Base-by-base conservation (phyloP, 2,797 vertebrate species). In the Microctenopoma steveboyesi region DNA sequence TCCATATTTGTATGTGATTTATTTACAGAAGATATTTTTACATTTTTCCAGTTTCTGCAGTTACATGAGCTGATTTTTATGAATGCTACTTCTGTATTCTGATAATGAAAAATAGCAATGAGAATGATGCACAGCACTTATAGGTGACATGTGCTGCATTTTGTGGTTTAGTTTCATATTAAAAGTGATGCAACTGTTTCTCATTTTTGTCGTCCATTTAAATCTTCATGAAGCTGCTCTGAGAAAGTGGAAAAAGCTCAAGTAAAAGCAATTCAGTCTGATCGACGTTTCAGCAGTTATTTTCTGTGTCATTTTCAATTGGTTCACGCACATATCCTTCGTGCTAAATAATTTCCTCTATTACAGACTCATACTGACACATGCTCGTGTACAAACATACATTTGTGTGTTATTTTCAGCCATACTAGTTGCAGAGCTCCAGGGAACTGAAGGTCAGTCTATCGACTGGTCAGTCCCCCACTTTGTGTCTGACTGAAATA, bases 201-300 rank as follows among this genome's bases (percentile, higher is more conserved):
- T 72, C 37, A 47, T 64, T 16, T 73, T 67, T 15, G 67, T 67
- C 67, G 52, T 63, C 63, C 52, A 30, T 43, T 16, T 35, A 35
- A 48, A 74, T 5, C 7, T 12, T 72, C 39, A 50, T 63, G 61
- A 50, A 4, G 9, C 33, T 3, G 28, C 45, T 10, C 10, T 33
- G 27, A 63, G 54, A 72, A 75, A 61, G 49, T 15, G 43, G n/a
- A 54, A 25, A 49, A 64, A 60, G 50, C 76, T 63, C 50, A 40
- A 63, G 43, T 56, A 42, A 76, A 83, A 72, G 64, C 37, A 82
- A 68, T 85, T 80, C 58, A 54, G 25, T 58, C 27, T 61, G 73
- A 82, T 52, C 14, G 72, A 69, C 42, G 8, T n/a, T 50, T 51
- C 53, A 65, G 52, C 52, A 16, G 50, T 4, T 60, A 35, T 55